Evolutionary conservation across 2,888 invertebrate species (phyloP).

Genomic region (Spicauda simplicius): DNA sequence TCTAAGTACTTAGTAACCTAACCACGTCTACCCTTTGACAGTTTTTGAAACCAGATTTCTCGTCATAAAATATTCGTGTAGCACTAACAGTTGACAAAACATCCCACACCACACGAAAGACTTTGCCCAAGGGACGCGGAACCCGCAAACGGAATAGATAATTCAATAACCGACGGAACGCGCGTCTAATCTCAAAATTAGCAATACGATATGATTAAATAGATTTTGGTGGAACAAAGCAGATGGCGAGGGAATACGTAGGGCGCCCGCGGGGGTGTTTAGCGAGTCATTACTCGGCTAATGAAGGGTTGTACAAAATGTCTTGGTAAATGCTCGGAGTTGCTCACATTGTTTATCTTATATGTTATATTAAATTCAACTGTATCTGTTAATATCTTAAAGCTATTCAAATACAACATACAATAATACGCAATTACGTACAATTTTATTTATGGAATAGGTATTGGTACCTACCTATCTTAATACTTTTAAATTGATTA

Average conservation of each 20-base stretch:
- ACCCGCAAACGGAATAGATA: constrained; percentile 81
- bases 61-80: constrained; percentile 24
- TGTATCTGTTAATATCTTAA: too few species aligned
- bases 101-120: constrained; percentile 24
- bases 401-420: too few species aligned
- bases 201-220: constrained; percentile 84
- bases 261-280: constrained; percentile 58
- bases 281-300: constrained; percentile 68
- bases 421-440: too few species aligned
- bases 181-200: constrained; percentile 79
- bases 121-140: constrained; percentile 59
- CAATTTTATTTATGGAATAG: too few species aligned
- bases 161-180: constrained; percentile 82
- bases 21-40: too few species aligned
- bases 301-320: constrained; percentile 62
- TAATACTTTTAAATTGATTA: too few species aligned
- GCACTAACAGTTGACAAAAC: constrained; percentile 27
- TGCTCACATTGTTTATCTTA: neutral
- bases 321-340: constrained; percentile 3
- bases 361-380: too few species aligned
- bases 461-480: too few species aligned
- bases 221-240: constrained; percentile 77
- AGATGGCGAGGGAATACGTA: constrained; percentile 67
- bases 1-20: neutral
- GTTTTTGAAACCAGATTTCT: neutral